Conservation (phyloP, 35 echinoderm and acorn worm species). For the Hemicentrotus pulcherrimus region DNA sequence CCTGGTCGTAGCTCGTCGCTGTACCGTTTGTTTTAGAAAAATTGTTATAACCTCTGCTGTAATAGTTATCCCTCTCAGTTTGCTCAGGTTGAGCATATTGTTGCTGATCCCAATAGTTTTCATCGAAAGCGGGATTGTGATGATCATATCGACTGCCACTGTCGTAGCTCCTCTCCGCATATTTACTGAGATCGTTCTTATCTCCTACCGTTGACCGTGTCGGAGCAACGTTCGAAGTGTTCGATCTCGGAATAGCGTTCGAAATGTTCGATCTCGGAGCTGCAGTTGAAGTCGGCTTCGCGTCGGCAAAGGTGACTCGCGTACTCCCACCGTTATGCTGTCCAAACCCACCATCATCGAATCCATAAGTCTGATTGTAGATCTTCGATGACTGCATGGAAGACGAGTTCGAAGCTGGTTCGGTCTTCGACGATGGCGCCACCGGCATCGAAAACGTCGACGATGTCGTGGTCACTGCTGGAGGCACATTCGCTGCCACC, state of each 20-base stretch:
- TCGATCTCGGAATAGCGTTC: background rate
- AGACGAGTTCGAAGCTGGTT: background rate
- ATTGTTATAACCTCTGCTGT: background rate
- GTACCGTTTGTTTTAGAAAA: background rate
- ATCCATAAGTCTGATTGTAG: slow-evolving; percentile 16
- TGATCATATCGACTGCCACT: slow-evolving; percentile 7
- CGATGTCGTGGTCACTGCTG: background rate
- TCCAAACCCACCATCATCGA: slow-evolving; percentile 4
- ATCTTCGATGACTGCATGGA: slow-evolving; percentile 35
- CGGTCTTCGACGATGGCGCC: background rate
- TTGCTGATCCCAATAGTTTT: background rate
- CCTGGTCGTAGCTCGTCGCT: background rate
- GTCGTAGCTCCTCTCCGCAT: background rate
- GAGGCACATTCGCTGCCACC: background rate
- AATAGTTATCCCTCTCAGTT: background rate
- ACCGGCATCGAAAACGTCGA: slow-evolving; percentile 8
- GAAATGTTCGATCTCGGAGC: background rate
- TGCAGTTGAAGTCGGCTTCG: background rate
- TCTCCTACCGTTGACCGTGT: background rate
- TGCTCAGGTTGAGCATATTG: background rate
- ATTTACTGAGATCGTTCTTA: background rate
- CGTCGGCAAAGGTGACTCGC: background rate
- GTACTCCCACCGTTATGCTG: background rate
- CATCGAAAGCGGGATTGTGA: slow-evolving; percentile 19
- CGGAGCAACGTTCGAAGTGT: background rate